Conservation (phyloP, 2,113 vertebrate species). For the Pelodiscus sinensis region DNA sequence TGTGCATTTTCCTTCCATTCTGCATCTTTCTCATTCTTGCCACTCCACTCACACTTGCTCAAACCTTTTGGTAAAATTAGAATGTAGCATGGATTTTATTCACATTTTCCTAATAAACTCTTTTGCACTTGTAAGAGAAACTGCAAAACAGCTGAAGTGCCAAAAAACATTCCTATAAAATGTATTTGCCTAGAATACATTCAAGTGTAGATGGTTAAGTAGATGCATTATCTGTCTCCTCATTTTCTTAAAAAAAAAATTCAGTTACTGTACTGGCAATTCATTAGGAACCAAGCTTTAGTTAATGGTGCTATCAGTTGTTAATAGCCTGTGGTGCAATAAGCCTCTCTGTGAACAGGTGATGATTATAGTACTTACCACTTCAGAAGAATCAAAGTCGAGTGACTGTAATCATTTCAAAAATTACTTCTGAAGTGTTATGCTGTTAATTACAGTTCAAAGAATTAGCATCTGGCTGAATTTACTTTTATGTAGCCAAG, state of each 20-base stretch:
- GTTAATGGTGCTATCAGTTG: conserved; percentile 30
- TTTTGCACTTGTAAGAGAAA: not conserved
- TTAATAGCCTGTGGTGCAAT: conserved; percentile 43
- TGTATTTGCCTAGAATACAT: not conserved
- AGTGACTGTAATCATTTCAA: conserved; percentile 49
- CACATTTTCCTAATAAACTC: not conserved
- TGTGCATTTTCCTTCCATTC: no score
- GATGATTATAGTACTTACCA: conserved; percentile 57
- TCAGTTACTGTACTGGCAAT: conserved; percentile 23
- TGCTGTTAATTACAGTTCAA: conserved; percentile 65
- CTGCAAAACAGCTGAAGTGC: not conserved
- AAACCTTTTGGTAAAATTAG: not conserved
- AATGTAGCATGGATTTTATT: not conserved
- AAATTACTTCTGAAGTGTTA: conserved; percentile 62
- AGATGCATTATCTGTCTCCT: not conserved
- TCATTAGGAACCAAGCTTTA: conserved; percentile 35
- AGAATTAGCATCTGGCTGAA: conserved; percentile 68
- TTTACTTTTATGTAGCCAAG: conserved; percentile 47
- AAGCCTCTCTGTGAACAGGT: conserved; percentile 46
- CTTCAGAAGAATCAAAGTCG: conserved; percentile 47
- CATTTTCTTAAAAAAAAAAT: conserved; percentile 8
- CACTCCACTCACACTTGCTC: not conserved
- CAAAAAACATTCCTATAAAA: not conserved
- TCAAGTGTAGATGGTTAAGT: not conserved
- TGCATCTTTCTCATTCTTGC: not conserved